Percentiles rank a stretch among this genome's conserved stretches.
phyloP scores from a whole-genome alignment of 2,888 invertebrate species.

The Pollenia griseotomentosa region DNA sequence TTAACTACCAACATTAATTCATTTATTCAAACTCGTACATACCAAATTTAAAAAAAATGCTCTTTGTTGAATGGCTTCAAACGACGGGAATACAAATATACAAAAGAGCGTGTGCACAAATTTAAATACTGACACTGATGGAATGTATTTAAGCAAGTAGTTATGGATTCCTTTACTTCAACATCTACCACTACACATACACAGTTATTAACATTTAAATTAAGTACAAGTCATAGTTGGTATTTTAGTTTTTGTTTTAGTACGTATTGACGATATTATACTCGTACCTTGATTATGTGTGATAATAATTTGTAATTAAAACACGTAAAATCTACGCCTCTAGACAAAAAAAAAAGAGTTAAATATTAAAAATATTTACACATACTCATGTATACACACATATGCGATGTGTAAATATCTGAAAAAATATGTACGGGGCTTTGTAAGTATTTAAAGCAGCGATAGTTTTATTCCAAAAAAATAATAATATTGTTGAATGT shows the following conservation, averaged over 20 bases:
- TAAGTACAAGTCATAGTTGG: conserved; percentile 39
- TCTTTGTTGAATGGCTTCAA: conserved; percentile 39
- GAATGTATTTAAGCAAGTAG: conserved; percentile 27
- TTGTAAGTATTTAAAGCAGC: background rate
- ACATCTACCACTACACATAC: background rate
- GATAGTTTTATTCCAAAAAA: conserved; percentile 17
- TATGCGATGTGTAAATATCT: background rate
- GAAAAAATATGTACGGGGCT: background rate
- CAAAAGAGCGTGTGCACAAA: background rate
- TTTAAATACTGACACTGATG: background rate
- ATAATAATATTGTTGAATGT: background rate
- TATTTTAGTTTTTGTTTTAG: conserved; percentile 21
- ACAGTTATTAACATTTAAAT: background rate
- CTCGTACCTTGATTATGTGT: conserved; percentile 57
- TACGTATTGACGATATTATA: conserved; percentile 39
- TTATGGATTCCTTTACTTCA: conserved; percentile 12
- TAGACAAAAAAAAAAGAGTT: conserved; percentile 24
- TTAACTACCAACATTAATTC: conserved; percentile 24
- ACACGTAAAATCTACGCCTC: conserved; percentile 66
- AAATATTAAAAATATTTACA: conserved; percentile 1
- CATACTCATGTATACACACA: background rate
- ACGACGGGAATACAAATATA: conserved; percentile 7
- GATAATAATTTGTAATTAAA: conserved; percentile 73
- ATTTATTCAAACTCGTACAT: conserved; percentile 12
- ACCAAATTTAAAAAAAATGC: background rate